A percentile compares a stretch with the other conserved stretches of the same genome.
These are phyloP conservation scores for Cottoperca gobio DNA, from an alignment of 2,797 vertebrate genomes.

Conservation along the genomic window DNA sequence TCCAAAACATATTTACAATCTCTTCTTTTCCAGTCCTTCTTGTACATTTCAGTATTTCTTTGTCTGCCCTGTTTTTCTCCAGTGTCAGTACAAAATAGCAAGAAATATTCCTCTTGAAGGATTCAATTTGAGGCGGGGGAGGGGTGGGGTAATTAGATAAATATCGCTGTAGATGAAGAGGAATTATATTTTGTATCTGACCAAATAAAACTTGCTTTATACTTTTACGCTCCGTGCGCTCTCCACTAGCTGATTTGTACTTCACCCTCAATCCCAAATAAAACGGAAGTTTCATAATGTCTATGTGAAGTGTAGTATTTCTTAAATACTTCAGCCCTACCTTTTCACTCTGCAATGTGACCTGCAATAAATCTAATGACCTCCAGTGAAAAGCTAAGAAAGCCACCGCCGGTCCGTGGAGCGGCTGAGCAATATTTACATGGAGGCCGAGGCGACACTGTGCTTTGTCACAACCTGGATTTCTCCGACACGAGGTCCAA, in stretches of 20 bases:
- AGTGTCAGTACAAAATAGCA: constrained; percentile 3
- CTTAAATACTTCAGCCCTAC: constrained; percentile 6
- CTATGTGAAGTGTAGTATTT: constrained; percentile 11
- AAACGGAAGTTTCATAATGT: constrained; percentile 45
- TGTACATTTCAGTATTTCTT: constrained; percentile 38
- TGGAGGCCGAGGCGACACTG: constrained; percentile 21
- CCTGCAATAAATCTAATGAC: constrained; percentile 28
- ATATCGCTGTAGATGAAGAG: constrained; percentile 33
- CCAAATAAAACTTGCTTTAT: constrained; percentile 40
- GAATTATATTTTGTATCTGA: constrained; percentile 47
- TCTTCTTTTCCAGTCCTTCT: constrained; percentile 20
- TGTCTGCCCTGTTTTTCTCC: constrained; percentile 31
- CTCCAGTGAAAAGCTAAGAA: constrained; percentile 18
- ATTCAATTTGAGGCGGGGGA: not conserved
- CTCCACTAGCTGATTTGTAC: constrained; percentile 22
- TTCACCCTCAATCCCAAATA: constrained; percentile 40
- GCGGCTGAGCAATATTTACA: constrained; percentile 27
- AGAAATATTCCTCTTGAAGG: constrained; percentile 8
- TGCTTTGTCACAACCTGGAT: constrained; percentile 55
- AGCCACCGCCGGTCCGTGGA: constrained; percentile 19
- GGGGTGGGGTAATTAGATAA: not conserved
- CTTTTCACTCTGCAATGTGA: constrained; percentile 7
- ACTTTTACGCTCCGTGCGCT: constrained; percentile 6
- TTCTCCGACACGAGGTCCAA: constrained; percentile 60
- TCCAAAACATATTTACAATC: constrained; percentile 38